Conservation (phyloP, 2,797 vertebrate species). For the Sebastiscus albofasciatus region DNA sequence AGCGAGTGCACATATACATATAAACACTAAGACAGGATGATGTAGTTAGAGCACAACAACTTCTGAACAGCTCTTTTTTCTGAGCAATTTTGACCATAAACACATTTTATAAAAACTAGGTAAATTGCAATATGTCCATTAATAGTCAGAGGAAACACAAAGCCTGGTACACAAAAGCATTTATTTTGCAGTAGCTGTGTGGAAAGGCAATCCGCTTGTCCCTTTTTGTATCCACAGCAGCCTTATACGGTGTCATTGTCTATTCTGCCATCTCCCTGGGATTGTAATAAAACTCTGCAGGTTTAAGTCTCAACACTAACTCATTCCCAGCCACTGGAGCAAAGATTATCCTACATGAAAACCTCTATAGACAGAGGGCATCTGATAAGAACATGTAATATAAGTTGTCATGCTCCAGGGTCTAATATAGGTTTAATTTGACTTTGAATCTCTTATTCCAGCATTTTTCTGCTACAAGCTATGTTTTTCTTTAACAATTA, state of each 20-base stretch:
- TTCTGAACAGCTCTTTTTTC: background rate
- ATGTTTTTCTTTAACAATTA: background rate
- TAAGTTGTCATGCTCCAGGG: background rate
- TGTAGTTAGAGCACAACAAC: background rate
- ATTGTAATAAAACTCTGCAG: conserved; percentile 18
- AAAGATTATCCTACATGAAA: conserved; percentile 17
- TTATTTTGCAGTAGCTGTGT: background rate
- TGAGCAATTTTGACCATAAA: background rate
- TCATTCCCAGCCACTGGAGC: conserved; percentile 1
- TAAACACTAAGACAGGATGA: background rate
- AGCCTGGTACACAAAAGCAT: background rate
- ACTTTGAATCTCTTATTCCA: background rate
- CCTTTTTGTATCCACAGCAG: background rate
- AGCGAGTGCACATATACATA: conserved; percentile 1
- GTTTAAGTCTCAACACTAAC: conserved; percentile 3
- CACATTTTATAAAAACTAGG: background rate
- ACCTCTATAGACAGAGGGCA: background rate
- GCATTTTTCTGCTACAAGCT: background rate
- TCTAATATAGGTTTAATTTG: background rate
- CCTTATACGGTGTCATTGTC: background rate
- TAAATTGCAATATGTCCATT: background rate
- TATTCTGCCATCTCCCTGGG: conserved; percentile 1
- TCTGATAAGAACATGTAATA: conserved; percentile 7
- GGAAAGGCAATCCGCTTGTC: background rate
- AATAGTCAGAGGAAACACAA: background rate